Percentiles rank a stretch among this genome's conserved stretches.
phyloP scores from a whole-genome alignment of 2,797 vertebrate genomes.

The Gymnothorax reevesii region DNA sequence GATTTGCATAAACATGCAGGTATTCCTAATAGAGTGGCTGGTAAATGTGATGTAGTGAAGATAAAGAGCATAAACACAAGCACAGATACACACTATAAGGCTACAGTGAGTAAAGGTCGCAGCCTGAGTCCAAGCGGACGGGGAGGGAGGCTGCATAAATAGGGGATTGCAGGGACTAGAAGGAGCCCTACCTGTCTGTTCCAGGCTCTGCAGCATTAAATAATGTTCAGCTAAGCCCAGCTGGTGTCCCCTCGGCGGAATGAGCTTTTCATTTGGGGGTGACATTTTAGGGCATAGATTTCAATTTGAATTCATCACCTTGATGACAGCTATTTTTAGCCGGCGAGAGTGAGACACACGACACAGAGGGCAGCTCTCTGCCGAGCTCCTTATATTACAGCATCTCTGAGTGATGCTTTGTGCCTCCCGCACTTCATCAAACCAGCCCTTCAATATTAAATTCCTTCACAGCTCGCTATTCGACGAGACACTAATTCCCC shows the following conservation, averaged over 20 bases:
- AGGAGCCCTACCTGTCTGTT: constrained; percentile 34
- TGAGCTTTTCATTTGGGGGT: constrained; percentile 37
- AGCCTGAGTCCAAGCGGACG: background rate
- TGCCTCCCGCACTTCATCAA: constrained; percentile 39
- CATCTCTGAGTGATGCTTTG: constrained; percentile 33
- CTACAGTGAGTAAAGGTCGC: background rate
- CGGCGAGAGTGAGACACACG: background rate
- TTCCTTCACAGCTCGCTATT: constrained; percentile 27
- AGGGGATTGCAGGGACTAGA: background rate
- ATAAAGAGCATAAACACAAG: background rate
- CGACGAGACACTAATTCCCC: constrained; percentile 35
- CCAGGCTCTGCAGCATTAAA: constrained; percentile 40
- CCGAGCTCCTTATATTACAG: constrained; percentile 44
- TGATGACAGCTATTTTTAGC: constrained; percentile 27
- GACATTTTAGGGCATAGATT: constrained; percentile 31
- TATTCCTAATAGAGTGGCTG: too few relatives aligned
- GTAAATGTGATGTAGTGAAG: background rate
- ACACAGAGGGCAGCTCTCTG: constrained; percentile 39
- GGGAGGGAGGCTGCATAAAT: background rate
- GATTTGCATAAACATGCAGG: too few relatives aligned
- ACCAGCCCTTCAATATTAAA: constrained; percentile 35
- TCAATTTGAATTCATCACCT: constrained; percentile 34
- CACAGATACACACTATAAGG: background rate
- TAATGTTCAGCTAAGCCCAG: constrained; percentile 34
- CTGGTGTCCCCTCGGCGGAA: constrained; percentile 31